Evolutionary conservation across 2,888 invertebrate genomes (phyloP), one percentile per base, ranked within the genome.

Genomic region (Coremacera marginata): DNA sequence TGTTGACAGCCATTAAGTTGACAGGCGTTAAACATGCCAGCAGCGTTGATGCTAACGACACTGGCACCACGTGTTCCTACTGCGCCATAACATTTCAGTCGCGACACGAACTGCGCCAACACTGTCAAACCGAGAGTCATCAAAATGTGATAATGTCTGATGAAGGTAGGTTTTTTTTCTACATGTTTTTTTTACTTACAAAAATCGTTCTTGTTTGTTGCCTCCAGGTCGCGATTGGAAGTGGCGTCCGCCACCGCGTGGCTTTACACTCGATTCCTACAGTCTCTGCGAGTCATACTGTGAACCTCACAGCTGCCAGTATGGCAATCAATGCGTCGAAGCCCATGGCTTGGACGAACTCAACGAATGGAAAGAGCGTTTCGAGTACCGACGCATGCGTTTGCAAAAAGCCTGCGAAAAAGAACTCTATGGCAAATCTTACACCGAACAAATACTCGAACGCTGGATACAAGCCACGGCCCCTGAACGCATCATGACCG

Each of bases 341-440:
- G 95, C 95, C 1, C 95, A 95, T 85, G 93, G 94, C 1, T 87
- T 90, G 27, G 93, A 92, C 68, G 95, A 95, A 86, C 88, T 95
- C 9, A 90, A 91, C 31, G 94, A 95, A 87, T 95, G 95, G 95
- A 92, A 92, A 82, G 92, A 93, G 81, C 89, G 94, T 76, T 94
- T 94, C 86, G 92, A 93, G 81, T 93, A 93, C 84, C 90, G 93
- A 25, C 90, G 91, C 81, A 93, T 92, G 92, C 91, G 91, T 81
- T 86, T 92, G 77, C 91, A 92, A 84, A 90, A 91, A 81, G 93
- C 93, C 7, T 92, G 92, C 83, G 93, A 94, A 82, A 93, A 93
- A 83, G 92, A 93, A 85, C 88, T 93, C n/a, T 93, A 92, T 86
- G 94, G 94, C 73, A 90, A 90, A 81, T 90, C 90, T 22, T 90